Evolutionary conservation across 2,888 invertebrate genomes (phyloP), one percentile per base, ranked within the genome.

Genomic region (Meloe dianella): DNA sequence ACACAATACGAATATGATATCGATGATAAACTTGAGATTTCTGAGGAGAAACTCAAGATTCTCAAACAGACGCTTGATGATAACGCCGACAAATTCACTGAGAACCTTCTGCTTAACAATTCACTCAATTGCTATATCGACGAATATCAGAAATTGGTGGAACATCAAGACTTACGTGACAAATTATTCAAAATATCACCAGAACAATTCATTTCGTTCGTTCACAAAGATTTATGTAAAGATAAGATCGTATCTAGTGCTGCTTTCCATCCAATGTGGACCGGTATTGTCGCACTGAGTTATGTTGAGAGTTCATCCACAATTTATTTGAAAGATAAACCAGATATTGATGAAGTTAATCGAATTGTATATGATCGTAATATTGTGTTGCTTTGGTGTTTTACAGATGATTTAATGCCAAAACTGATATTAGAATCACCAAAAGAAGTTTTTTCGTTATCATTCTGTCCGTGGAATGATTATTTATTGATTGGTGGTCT

Each of bases 321-420:
- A 41, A 84, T 85, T 79, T 86, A 85, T 75, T 27, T 69, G 30
- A 84, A 71, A 77, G 81, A 78, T 73, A 84, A 77, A 71, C 73
- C 68, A 67, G 77, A 10, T 10, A 72, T 71, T 0, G 78, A 80
- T 35, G 70, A 68, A 57, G 76, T 77, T 29, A 65, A 67, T 47
- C 35, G 22, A 74, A 86, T 89, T 0, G 87, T 89, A 0, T 87
- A 90, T 63, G 88, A 88, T 4, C 80, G 87, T 2, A 90, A 91
- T 80, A 88, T 89, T 0, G 89, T 92, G 1, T 84, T 92, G 68
- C 85, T 93, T 72, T 93, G 93, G 93, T 91, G 91, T 72, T 90
- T 92, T 70, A 85, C 86, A 30, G 92, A 93, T 73, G 89, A 88
- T 63, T 82, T 93, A 2, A 84, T 87, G 29, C 91, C 91, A 22